These are phyloP conservation scores for Xestoiulus laeticollis DNA, from an alignment of 2,888 invertebrate genomes.

Conservation along the genomic window DNA sequence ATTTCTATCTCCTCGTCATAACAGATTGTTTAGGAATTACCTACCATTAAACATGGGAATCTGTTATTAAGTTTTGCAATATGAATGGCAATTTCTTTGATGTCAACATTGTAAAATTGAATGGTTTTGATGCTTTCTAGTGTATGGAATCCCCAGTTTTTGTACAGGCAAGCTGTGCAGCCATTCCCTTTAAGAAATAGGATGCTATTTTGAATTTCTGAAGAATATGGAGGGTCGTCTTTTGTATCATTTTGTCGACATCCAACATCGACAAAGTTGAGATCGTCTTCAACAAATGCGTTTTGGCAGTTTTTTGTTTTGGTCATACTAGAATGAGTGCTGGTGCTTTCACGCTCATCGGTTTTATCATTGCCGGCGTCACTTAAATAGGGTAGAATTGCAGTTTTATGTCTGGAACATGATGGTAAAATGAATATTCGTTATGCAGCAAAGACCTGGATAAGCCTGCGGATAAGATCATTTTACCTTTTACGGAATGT, in stretches of 20 bases:
- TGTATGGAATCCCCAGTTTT: slow-evolving; percentile 25
- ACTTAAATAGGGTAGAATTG: not conserved
- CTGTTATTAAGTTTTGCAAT: not conserved
- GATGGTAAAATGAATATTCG: not conserved
- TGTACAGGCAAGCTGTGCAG: not conserved
- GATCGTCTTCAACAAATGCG: not conserved
- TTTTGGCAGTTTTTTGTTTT: slow-evolving; percentile 31
- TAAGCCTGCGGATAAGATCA: not conserved
- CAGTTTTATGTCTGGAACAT: slow-evolving; percentile 18
- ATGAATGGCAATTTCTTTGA: slow-evolving; percentile 10
- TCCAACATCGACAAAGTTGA: not conserved
- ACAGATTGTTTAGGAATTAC: not conserved
- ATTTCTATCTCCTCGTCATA: not conserved
- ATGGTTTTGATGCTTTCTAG: not conserved
- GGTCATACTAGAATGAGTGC: not conserved
- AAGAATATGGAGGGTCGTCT: not conserved
- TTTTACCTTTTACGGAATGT: not conserved
- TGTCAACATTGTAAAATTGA: slow-evolving; percentile 6
- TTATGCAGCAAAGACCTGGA: not conserved
- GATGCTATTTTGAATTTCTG: slow-evolving; percentile 8
- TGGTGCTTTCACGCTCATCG: not conserved
- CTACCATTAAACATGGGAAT: slow-evolving; percentile 20
- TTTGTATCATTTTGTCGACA: not conserved
- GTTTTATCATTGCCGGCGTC: not conserved
- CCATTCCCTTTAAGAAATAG: not conserved